Evolutionary conservation across 2,888 invertebrate species (phyloP), one percentile per base, ranked within the genome.

Genomic region (Leucophenga maculata): DNA sequence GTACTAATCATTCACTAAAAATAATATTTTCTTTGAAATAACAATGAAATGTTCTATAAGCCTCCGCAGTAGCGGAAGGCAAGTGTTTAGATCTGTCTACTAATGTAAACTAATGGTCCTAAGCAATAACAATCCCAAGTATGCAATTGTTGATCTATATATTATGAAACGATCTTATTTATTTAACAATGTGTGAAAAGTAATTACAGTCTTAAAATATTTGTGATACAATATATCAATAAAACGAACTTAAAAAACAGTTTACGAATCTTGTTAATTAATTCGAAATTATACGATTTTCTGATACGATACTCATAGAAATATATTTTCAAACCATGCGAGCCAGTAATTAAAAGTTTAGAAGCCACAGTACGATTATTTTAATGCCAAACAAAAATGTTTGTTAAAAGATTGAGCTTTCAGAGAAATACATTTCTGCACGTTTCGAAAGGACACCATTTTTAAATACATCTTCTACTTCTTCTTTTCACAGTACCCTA

Each of bases 261-360:
- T 11, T 72, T 77, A 69, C 71, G 26, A 77, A 73, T 69, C 67
- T 68, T 54, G 22, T 69, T n/a, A n/a, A 32, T 66, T 69, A 52
- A 54, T 54, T 60, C 68, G 68, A 67, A 67, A 70, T 73, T 69
- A 68, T 68, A 14, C 20, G 39, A 6, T 32, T 1, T 44, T 48
- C 52, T 75, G 79, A 82, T 85, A 83, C 86, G 85, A 85, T 86
- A 86, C 86, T 86, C 85, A 85, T 78, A 75, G 74, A 66, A 6
- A 57, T 50, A 26, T 9, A 11, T 8, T 3, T 55, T 46, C 16
- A 65, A 26, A n/a, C 9, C 6, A 59, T 52, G 20, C 9, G 52
- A 52, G 20, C 22, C 14, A 64, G 11, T 26, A n/a, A 14, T 62
- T 62, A 32, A 14, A 16, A 18, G 16, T 50, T 11, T 50, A 52